Base-by-base conservation (phyloP, 2,888 invertebrate genomes). In the Drosophila leonis region DNA sequence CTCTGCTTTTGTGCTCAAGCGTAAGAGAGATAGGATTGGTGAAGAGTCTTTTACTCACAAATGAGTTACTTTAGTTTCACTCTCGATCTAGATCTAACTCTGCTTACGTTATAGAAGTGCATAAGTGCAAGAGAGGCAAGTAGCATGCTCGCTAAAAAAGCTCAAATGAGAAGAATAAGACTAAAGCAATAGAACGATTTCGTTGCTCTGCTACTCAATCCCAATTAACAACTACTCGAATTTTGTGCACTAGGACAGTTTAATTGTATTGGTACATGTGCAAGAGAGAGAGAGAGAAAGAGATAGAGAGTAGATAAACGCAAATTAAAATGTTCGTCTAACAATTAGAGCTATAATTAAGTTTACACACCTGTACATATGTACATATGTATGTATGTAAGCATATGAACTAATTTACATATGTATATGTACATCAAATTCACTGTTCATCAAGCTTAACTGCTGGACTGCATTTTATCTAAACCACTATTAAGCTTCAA, bases 401-500 rank as follows among this genome's bases (percentile, higher is more conserved):
- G 1, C 12, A 48, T 29, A 7, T 48, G 5, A 13, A 8, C 2
- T 10, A 0, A 48, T n/a, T 29, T 12, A 49, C 29, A 18, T 27
- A 46, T 9, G 15, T 33, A 49, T 6, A 42, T 20, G 4, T 8
- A 42, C 18, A 41, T 12, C 13, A 20, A 49, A 49, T 4, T 31
- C 49, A 33, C 31, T 49, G 31, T 33, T 35, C 18, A 62, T 31
- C 12, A 31, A 65, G 48, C 41, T 55, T 27, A 63, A 27, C 48
- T 29, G 42, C 33, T n/a, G 46, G 59, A 42, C 46, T 60, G 54
- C 49, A 63, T 39, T 59, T 31, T 27, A 65, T 55, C 39, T 20
- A 20, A 63, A 48, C 49, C 59, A n/a, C 31, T 51, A 37, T 44
- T 57, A 64, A 61, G 69, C 68, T 42, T 27, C 33, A 49, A 78